Conservation (phyloP, 2,888 invertebrate genomes). For the Rhopalosiphum nymphaeae region DNA sequence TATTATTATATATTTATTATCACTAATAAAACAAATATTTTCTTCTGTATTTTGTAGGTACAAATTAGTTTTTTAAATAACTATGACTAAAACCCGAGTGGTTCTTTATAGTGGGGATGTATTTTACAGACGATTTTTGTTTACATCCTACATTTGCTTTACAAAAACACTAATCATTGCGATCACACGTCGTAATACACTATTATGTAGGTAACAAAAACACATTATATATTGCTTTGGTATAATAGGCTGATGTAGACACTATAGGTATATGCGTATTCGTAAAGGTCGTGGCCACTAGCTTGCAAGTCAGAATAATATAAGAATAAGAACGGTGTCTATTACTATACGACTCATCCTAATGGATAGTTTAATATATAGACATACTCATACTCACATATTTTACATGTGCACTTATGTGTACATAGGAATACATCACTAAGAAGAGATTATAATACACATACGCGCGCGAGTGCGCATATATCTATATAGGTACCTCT, state of each 20-base stretch:
- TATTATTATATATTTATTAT: too few species aligned
- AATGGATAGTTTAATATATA: not conserved
- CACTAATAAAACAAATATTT: too few species aligned
- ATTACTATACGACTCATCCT: not conserved
- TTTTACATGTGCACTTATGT: not conserved
- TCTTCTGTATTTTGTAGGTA: too few species aligned
- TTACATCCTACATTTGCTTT: not conserved
- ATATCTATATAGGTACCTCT: slow-evolving; percentile 19
- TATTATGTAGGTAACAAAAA: not conserved
- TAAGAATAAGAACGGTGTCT: not conserved
- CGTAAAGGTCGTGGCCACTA: too few species aligned
- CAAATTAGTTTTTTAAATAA: too few species aligned
- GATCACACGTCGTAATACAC: not conserved
- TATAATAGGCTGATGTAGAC: too few species aligned
- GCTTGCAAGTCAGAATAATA: not conserved
- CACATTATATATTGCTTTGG: too few species aligned
- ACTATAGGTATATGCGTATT: too few species aligned
- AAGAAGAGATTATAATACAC: slow-evolving; percentile 41
- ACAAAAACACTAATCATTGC: not conserved
- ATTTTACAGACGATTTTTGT: too few species aligned
- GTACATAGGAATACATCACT: not conserved
- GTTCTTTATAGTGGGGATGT: too few species aligned
- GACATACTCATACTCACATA: not conserved
- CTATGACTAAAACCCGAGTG: too few species aligned
- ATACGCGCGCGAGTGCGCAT: not conserved